Evolutionary conservation across 2,113 vertebrate species (phyloP), one percentile per base, ranked within the genome.

Genomic region (Cyanocitta stelleri): DNA sequence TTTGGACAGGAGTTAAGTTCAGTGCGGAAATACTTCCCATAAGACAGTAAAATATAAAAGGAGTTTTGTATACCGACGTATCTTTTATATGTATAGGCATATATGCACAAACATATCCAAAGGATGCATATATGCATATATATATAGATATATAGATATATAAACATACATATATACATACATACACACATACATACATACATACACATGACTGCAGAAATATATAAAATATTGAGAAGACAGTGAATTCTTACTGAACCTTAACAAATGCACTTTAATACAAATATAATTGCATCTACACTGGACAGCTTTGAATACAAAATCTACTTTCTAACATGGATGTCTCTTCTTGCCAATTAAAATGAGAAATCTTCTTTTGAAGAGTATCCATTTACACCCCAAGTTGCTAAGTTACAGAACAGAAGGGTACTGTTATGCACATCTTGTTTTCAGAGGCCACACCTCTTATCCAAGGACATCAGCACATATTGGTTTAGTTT

Each of bases 351-450:
- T 77, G 41, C 33, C 55, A 74, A 63, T 55, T 92, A 92, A 94
- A 93, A 90, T 74, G 59, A 22, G 75, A 92, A 95, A 86, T 87
- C 62, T 89, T 87, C 64, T 73, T 89, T 85, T 69, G 75, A 74
- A 95, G 43, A n/a, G 37, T 86, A 88, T 88, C 80, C 14, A 32
- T 80, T 96, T 92, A 88, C 51, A 77, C 73, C 46, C 46, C 3
- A 2, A 84, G 68, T 74, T 94, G 59, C 63, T 95, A 71, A 90
- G 67, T 56, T 92, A 77, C 51, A 62, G 66, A 96, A 79, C 27
- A 85, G 72, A 95, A 86, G 64, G 37, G 55, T 39, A 90, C 59
- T 88, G 79, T 90, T 89, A 62, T 10, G 18, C 18, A 63, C 30
- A 46, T 37, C 41, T 76, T 88, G 23, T 69, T 95, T 93, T 87